A percentile compares a stretch with the other conserved stretches of the same genome.
Conservation (phyloP, 2,888 invertebrate species). For the Netelia virgata region DNA sequence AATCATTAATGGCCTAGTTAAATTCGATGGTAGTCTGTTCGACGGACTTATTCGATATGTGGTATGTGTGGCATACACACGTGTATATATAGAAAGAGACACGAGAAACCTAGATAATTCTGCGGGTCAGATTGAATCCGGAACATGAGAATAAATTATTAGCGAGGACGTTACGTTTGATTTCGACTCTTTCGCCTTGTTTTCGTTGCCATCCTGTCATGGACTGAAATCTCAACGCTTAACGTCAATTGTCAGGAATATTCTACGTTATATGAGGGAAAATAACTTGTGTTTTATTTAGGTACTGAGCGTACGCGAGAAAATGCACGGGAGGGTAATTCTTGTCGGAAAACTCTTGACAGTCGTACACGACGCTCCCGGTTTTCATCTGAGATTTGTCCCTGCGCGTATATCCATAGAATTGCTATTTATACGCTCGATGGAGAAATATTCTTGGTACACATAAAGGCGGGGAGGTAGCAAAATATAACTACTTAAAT, state of each 20-base stretch:
- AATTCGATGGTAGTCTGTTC: neutral
- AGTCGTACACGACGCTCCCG: neutral
- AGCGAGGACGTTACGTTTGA: neutral
- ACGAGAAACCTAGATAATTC: neutral
- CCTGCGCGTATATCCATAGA: neutral
- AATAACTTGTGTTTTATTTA: no score
- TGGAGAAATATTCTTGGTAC: constrained; percentile 23
- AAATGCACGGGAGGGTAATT: constrained; percentile 52
- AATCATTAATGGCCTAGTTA: constrained; percentile 12
- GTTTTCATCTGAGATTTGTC: constrained; percentile 25
- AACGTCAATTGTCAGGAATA: no score
- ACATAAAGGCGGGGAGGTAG: neutral
- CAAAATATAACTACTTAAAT: constrained; percentile 49
- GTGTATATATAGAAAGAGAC: neutral
- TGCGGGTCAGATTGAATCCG: constrained; percentile 13
- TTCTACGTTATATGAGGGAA: no score
- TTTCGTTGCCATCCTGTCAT: no score
- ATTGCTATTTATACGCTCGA: constrained; percentile 46
- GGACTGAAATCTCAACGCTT: no score
- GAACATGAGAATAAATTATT: constrained; percentile 14
- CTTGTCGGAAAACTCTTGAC: constrained; percentile 38
- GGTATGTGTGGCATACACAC: no score
- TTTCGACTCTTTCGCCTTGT: no score
- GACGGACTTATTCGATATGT: no score
- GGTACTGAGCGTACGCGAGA: constrained; percentile 5